These are phyloP conservation scores for Cryptoprocta ferox DNA, from an alignment of 2,797 vertebrate species.

Conservation along the genomic window DNA sequence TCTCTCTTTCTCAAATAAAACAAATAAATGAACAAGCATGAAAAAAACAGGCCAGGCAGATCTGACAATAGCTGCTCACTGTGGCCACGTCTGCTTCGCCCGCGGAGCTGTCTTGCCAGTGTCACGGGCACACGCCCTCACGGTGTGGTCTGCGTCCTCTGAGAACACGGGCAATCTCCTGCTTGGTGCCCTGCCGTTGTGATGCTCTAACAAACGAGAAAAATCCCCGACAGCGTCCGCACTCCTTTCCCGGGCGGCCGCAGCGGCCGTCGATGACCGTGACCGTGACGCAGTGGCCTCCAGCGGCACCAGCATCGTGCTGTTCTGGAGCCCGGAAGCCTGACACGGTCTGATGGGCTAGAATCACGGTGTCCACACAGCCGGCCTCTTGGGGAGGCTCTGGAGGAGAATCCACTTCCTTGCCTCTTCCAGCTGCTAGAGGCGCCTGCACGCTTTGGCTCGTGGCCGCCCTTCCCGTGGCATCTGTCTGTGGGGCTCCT, in stretches of 20 bases:
- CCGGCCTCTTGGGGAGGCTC: too few species aligned
- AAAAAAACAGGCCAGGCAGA: too few species aligned
- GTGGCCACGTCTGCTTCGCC: too few species aligned
- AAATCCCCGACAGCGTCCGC: not conserved
- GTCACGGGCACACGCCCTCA: fast-evolving
- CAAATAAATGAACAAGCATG: too few species aligned
- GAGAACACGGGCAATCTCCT: fast-evolving
- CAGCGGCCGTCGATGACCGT: fast-evolving
- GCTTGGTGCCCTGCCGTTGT: fast-evolving
- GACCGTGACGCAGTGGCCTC: too few species aligned
- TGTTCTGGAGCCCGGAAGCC: not conserved
- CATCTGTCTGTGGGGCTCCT: too few species aligned
- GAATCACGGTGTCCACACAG: not conserved
- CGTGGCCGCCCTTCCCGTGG: fast-evolving
- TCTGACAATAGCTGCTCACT: fast-evolving
- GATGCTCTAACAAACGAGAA: fast-evolving
- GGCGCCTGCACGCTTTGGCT: not conserved
- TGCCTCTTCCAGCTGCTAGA: not conserved
- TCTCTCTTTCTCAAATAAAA: too few species aligned
- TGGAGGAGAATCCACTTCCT: fast-evolving
- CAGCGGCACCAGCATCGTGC: too few species aligned
- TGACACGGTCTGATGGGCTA: fast-evolving
- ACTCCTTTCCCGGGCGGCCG: fast-evolving
- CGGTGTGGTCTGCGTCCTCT: not conserved
- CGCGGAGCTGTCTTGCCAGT: not conserved